Base-by-base conservation (phyloP, 2,797 vertebrate species). In the Allobates femoralis region DNA sequence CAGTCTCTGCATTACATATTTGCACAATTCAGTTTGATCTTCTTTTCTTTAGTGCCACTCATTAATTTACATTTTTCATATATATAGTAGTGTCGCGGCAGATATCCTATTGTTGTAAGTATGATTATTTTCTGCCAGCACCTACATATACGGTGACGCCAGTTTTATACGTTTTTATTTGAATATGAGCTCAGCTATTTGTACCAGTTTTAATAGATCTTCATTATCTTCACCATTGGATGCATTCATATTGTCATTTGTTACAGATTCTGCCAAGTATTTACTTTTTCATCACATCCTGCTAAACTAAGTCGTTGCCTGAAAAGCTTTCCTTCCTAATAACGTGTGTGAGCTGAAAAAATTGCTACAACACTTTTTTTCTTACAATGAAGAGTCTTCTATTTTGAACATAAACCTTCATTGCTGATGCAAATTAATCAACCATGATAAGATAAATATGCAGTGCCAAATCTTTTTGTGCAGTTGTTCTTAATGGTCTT, bases 161-260 rank as follows among this genome's bases (percentile, higher is more conserved):
- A n/a, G n/a, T n/a, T n/a, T n/a, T n/a, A n/a, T n/a, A n/a, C n/a
- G n/a, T n/a, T n/a, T n/a, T n/a, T n/a, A n/a, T n/a, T n/a, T n/a
- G n/a, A 62, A 26, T 32, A 18, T 64, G 26, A 64, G 60, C 14
- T 10, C n/a, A 64, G 60, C 64, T 19, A 66, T 32, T 66, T 32
- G 64, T 30, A 66, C 30, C 32, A 69, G 32, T 37, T 69, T 37
- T 34, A 69, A 34, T 34, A 8, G 34, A 19, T 69, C 32, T 69
- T 21, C 32, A 10, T 69, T 69, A 69, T 69, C 21, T 37, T 34
- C 30, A 37, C 66, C 23, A 32, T 69, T 19, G 32, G 66, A 69
- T 69, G 66, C 66, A 32, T 67, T 67, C 64, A 67, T 69, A 37
- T 37, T 69, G 66, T 69, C 66, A 69, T 21, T 21, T 34, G 66